Conservation (phyloP, 2,888 invertebrate genomes). For the Nemurella pictetii region DNA sequence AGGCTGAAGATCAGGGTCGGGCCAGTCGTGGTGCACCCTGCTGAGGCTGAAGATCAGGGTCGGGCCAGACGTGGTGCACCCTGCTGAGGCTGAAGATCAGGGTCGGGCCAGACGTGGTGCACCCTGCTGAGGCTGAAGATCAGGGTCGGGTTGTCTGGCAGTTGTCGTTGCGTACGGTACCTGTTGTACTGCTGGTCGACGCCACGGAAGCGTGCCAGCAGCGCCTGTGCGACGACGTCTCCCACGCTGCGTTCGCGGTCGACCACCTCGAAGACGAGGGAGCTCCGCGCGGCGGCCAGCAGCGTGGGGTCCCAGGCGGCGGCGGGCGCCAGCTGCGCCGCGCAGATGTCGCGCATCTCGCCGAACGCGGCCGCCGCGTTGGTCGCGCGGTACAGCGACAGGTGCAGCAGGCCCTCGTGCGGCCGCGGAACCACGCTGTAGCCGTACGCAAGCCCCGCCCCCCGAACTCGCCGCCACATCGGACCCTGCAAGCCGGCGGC, state of each 20-base stretch:
- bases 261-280: constrained; percentile 84
- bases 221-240: constrained; percentile 69
- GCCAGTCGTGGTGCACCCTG: too few relatives aligned
- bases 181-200: constrained; percentile 41
- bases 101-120: too few relatives aligned
- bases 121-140: too few relatives aligned
- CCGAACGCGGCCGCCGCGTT: constrained; percentile 79
- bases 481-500: constrained; percentile 73
- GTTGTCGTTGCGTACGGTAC: constrained; percentile 17
- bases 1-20: too few relatives aligned
- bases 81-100: too few relatives aligned
- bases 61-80: too few relatives aligned
- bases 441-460: constrained; percentile 82
- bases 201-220: constrained; percentile 69
- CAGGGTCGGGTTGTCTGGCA: too few relatives aligned
- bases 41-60: too few relatives aligned
- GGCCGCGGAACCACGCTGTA: constrained; percentile 60
- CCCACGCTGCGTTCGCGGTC: constrained; percentile 78
- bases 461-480: constrained; percentile 85
- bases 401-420: constrained; percentile 70
- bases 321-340: constrained; percentile 62
- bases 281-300: constrained; percentile 81
- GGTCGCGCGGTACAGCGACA: constrained; percentile 75
- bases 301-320: constrained; percentile 70
- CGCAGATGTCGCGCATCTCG: constrained; percentile 69